Base-by-base conservation (phyloP, 2,888 invertebrate genomes). In the Luffia ferchaultella region DNA sequence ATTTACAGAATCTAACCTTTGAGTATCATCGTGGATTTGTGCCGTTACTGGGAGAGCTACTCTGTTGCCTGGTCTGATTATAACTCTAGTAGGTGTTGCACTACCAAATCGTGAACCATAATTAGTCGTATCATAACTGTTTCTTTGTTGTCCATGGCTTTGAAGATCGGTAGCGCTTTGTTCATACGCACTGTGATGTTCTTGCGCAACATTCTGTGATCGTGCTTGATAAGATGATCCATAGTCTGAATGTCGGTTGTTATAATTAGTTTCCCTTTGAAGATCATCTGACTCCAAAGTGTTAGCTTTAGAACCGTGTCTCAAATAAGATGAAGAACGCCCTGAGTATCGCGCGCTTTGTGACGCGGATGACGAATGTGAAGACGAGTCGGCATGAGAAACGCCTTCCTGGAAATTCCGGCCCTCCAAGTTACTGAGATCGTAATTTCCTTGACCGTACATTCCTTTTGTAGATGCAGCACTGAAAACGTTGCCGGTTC, bases 401-500 rank as follows among this genome's bases (percentile, higher is more conserved):
- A 51, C 53, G 18, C 72, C 63, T 60, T 83, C 80, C 49, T 68
- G 70, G 56, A 83, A 83, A 58, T 78, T 77, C 46, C 83, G 72
- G 12, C 80, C 82, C 50, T 67, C 62, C 7, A 83, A 63, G 53
- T 76, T 77, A 47, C 69, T 70, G 1, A 76, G 63, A 53, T 82
- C 78, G 49, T 64, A 76, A 48, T 65, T 57, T 40, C 80, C 73
- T 7, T 77, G 70, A 17, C 82, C 82, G 54, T 70, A 82, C 40
- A 72, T 58, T 41, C 84, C 85, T 57, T 76, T 68, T 2, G 84
- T 75, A 54, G 73, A 82, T n/a, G 76, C 83, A 18, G 80, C 64
- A 42, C 72, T 72, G 52, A 59, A 84, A 1, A 83, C 82, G 54
- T 72, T 75, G 42, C 82, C 82, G 43, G 69, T 65, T 55, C 59